Evolutionary conservation across 1,140 invertebrate genomes (phyloP).

Genomic region (Drosophila chauvacae): DNA sequence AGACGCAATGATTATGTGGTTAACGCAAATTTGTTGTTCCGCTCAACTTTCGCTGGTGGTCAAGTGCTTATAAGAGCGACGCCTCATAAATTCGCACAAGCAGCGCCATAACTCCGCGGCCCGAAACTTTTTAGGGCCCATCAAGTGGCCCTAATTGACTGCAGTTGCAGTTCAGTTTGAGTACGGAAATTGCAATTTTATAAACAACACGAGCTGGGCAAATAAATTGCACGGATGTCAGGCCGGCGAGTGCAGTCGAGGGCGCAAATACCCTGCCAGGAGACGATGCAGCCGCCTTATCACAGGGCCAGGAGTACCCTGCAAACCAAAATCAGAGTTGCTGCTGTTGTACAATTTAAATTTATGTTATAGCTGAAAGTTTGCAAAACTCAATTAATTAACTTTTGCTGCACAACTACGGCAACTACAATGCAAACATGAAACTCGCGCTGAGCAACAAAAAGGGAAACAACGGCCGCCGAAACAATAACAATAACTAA

Average conservation of each 20-base stretch:
- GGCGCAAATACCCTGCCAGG: conserved; percentile 22
- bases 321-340: conserved; percentile 25
- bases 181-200: conserved; percentile 69
- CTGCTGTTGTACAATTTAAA: conserved; percentile 64
- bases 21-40: conserved; percentile 75
- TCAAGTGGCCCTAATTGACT: conserved; percentile 72
- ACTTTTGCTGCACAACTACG: conserved; percentile 67
- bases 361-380: conserved; percentile 78
- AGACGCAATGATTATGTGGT: conserved; percentile 75
- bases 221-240: conserved; percentile 40
- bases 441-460: conserved; percentile 30
- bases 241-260: conserved; percentile 3
- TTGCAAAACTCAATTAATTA: conserved; percentile 82
- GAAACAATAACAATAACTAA: conserved; percentile 74
- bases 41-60: conserved; percentile 53
- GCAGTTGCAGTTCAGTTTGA: conserved; percentile 66
- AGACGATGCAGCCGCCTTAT: neutral
- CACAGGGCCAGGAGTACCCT: conserved; percentile 14
- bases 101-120: conserved; percentile 38
- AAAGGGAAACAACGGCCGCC: conserved; percentile 28
- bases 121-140: conserved; percentile 54
- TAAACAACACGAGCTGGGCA: conserved; percentile 39
- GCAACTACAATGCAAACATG: conserved; percentile 54
- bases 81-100: conserved; percentile 34
- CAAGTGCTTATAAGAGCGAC: conserved; percentile 50